Percentiles rank a stretch among this genome's conserved stretches.
Conservation (phyloP, 1,140 invertebrate species). For the Neoseiulus cucumeris region DNA sequence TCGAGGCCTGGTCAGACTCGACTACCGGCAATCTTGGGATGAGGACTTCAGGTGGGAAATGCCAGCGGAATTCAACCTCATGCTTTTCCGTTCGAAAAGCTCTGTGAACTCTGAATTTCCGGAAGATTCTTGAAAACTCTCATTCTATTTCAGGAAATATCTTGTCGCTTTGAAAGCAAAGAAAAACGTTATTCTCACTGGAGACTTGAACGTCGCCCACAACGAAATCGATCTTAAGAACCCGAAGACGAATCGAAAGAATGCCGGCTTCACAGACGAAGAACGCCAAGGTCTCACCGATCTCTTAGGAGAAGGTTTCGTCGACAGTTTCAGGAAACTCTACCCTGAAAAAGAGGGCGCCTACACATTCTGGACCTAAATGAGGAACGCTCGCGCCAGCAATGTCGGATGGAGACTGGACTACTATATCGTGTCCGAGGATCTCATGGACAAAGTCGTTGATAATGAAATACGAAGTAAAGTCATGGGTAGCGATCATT, state of each 20-base stretch:
- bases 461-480: constrained; percentile 52
- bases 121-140: no score
- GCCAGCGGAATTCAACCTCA: no score
- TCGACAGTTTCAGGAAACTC: constrained; percentile 68
- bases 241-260: constrained; percentile 77
- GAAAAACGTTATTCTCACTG: constrained; percentile 84
- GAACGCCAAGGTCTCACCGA: constrained; percentile 73
- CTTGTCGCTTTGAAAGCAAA: constrained; percentile 58
- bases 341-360: constrained; percentile 61
- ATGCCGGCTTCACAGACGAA: constrained; percentile 83
- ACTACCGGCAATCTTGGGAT: constrained; percentile 79
- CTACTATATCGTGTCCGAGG: constrained; percentile 73
- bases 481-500: constrained; percentile 69
- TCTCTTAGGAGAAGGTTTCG: constrained; percentile 49
- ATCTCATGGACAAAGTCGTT: constrained; percentile 48
- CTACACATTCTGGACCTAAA: constrained; percentile 90
- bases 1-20: constrained; percentile 57
- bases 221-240: constrained; percentile 84
- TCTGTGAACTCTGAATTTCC: no score
- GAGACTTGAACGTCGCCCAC: constrained; percentile 94
- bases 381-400: constrained; percentile 55
- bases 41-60: constrained; percentile 19
- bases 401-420: constrained; percentile 93
- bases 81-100: no score
- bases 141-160: constrained; percentile 45